phyloP scores from a whole-genome alignment of 2,888 invertebrate genomes.

The Salpingus planirostris region DNA sequence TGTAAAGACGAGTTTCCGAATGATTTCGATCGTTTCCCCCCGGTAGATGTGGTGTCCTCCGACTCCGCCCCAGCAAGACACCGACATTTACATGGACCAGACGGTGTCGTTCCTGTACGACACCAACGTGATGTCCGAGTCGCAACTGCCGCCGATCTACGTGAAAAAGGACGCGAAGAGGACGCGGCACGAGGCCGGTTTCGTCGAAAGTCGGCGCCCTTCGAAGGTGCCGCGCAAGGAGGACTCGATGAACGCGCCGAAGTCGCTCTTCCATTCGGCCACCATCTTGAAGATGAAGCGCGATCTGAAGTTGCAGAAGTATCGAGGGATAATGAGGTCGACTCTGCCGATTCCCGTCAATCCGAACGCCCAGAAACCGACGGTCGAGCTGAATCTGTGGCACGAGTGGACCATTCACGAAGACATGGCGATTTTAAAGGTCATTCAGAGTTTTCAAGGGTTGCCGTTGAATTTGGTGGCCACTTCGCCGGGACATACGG shows the following conservation, averaged over 20 bases:
- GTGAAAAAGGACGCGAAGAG: constrained; percentile 69
- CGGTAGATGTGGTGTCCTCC: constrained; percentile 98
- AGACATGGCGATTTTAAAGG: constrained; percentile 81
- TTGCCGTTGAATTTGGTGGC: constrained; percentile 67
- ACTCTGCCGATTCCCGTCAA: constrained; percentile 38
- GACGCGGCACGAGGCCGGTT: constrained; percentile 56
- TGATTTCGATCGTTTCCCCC: constrained; percentile 16
- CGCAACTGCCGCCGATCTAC: constrained; percentile 70
- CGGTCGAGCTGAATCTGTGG: constrained; percentile 52
- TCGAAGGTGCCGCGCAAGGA: constrained; percentile 59
- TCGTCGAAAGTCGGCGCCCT: constrained; percentile 48
- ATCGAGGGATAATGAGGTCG: constrained; percentile 45
- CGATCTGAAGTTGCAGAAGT: constrained; percentile 68
- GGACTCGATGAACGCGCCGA: constrained; percentile 65
- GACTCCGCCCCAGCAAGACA: constrained; percentile 89
- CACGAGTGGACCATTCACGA: constrained; percentile 89
- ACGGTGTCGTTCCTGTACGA: constrained; percentile 82
- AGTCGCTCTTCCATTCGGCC: constrained; percentile 74
- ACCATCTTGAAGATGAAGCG: constrained; percentile 66
- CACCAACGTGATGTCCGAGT: constrained; percentile 62
- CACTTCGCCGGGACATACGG: constrained; percentile 70
- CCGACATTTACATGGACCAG: constrained; percentile 84
- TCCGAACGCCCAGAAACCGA: constrained; percentile 32
- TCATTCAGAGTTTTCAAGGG: constrained; percentile 63
- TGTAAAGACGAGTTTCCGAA: no score